These are phyloP conservation scores for Eurystomus gularis DNA, from an alignment of 2,113 vertebrate species.

Conservation along the genomic window DNA sequence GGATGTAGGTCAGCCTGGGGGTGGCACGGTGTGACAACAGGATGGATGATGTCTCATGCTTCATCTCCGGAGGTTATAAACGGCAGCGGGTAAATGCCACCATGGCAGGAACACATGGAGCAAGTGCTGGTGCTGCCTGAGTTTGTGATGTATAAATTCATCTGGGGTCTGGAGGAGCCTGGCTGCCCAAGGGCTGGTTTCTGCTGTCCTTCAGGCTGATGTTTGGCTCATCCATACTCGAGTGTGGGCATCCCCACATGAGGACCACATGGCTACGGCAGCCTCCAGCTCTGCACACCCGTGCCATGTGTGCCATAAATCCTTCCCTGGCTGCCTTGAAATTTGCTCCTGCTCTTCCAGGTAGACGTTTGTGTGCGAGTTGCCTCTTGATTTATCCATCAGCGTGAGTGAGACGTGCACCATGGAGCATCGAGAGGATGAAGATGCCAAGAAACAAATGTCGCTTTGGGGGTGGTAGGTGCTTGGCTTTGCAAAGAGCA, in stretches of 20 bases:
- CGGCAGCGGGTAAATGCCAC: neutral
- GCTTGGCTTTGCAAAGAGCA: neutral
- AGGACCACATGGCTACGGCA: neutral
- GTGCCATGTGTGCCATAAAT: fast-evolving
- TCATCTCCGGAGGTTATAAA: fast-evolving
- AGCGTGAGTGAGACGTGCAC: fast-evolving
- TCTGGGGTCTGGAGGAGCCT: neutral
- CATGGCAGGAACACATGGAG: neutral
- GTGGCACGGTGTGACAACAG: neutral
- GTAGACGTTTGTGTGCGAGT: fast-evolving
- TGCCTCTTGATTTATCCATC: neutral
- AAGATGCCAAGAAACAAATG: neutral
- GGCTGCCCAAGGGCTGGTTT: neutral
- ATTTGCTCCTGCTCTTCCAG: neutral
- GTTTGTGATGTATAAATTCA: neutral
- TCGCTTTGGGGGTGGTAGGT: neutral
- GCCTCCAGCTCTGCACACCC: neutral
- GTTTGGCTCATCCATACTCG: neutral
- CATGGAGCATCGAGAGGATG: fast-evolving
- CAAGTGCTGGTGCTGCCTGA: neutral
- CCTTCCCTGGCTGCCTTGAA: neutral
- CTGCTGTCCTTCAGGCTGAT: neutral
- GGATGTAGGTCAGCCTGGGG: neutral
- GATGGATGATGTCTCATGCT: neutral
- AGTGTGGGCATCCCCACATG: neutral